Evolutionary conservation across 2,888 invertebrate genomes (phyloP).

Genomic region (Lordiphosa fenestrarum): DNA sequence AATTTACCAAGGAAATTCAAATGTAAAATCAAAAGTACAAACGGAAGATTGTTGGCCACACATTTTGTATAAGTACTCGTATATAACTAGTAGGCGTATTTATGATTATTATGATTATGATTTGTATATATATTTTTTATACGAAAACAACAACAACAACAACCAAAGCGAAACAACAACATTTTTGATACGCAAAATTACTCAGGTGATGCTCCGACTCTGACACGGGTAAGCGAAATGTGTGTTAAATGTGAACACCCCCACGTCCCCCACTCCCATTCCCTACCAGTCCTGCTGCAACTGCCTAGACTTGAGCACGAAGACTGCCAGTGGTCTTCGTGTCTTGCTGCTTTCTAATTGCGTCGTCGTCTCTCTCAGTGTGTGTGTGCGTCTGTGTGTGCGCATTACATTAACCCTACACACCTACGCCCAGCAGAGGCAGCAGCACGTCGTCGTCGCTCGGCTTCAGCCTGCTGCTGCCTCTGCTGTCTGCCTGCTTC

Average conservation of each 20-base stretch:
- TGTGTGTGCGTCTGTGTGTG: slow-evolving; percentile 35
- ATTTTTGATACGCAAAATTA: slow-evolving; percentile 43
- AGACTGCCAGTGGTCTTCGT: slow-evolving; percentile 57
- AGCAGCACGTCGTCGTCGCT: slow-evolving; percentile 30
- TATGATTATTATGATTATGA: slow-evolving; percentile 59
- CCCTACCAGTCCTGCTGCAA: slow-evolving; percentile 5
- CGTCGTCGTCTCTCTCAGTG: slow-evolving; percentile 34
- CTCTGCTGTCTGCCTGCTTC: slow-evolving; percentile 64
- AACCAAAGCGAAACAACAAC: slow-evolving; percentile 16
- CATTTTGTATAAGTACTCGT: slow-evolving; percentile 44
- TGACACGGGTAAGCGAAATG: slow-evolving; percentile 36
- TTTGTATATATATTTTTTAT: slow-evolving; percentile 72
- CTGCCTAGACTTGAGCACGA: slow-evolving; percentile 25
- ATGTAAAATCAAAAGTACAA: slow-evolving; percentile 70
- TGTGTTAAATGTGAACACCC: slow-evolving; percentile 22
- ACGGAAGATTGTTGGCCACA: slow-evolving; percentile 72
- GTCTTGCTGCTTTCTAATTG: slow-evolving; percentile 66
- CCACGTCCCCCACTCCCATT: neutral
- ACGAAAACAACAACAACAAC: slow-evolving; percentile 51
- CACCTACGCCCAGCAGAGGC: slow-evolving; percentile 34
- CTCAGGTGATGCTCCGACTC: slow-evolving; percentile 38
- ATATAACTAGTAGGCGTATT: slow-evolving; percentile 39
- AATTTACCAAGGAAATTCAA: slow-evolving; percentile 46
- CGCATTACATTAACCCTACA: slow-evolving; percentile 56
- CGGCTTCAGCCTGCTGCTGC: slow-evolving; percentile 47